Conservation (phyloP, 2,888 invertebrate species). For the Melitaea athalia region DNA sequence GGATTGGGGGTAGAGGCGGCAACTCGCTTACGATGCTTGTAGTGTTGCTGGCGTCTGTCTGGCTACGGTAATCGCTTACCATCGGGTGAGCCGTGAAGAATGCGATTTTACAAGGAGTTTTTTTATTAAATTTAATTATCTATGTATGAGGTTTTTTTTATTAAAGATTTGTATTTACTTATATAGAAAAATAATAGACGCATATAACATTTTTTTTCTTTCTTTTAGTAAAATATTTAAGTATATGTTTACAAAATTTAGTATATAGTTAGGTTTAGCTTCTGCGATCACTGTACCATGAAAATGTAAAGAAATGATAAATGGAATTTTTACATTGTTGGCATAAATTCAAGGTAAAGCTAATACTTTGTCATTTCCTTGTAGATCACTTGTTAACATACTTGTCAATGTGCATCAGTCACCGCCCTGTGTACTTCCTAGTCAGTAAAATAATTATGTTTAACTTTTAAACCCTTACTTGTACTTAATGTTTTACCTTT, state of each 20-base stretch:
- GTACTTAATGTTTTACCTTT: conserved; percentile 10
- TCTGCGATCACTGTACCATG: neutral
- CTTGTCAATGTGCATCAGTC: conserved; percentile 53
- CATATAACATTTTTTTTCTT: neutral
- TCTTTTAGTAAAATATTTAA: neutral
- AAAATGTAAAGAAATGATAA: neutral
- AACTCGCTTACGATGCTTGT: too few species aligned
- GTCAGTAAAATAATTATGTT: conserved; percentile 7
- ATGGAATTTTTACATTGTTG: neutral
- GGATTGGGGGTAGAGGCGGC: too few species aligned
- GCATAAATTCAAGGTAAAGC: conserved; percentile 47
- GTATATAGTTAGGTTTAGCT: neutral
- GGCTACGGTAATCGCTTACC: too few species aligned
- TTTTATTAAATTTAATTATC: too few species aligned
- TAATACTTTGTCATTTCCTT: conserved; percentile 49
- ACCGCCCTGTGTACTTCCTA: neutral
- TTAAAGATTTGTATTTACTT: too few species aligned
- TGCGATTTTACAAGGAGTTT: too few species aligned
- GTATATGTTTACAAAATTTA: neutral
- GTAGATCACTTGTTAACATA: conserved; percentile 4
- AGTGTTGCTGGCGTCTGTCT: too few species aligned
- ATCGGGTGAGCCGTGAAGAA: too few species aligned
- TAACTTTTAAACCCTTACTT: neutral
- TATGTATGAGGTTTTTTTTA: too few species aligned
- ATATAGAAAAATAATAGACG: too few species aligned